Conservation (phyloP, 2,888 invertebrate species). For the Drosophila mulleri region DNA sequence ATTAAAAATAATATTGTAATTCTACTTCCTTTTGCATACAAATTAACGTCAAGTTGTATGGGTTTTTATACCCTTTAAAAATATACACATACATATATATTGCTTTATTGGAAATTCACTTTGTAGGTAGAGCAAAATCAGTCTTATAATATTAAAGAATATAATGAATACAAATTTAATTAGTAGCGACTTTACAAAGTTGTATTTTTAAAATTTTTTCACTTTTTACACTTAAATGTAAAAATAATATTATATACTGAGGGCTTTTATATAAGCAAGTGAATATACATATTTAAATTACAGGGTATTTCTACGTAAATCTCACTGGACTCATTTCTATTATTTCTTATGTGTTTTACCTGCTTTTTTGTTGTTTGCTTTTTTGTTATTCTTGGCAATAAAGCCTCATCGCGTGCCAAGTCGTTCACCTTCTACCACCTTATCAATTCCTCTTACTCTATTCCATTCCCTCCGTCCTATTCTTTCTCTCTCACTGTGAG, state of each 20-base stretch:
- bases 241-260: no score
- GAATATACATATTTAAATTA: no score
- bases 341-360: slow-evolving; percentile 10
- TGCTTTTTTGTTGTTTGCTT: slow-evolving; percentile 37
- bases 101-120: not conserved
- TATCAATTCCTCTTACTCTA: not conserved
- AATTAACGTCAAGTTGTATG: no score
- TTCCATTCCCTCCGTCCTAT: not conserved
- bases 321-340: not conserved
- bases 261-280: no score
- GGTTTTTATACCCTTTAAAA: not conserved
- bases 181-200: no score
- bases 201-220: no score
- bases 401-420: slow-evolving; percentile 58
- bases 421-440: slow-evolving; percentile 7
- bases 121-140: not conserved
- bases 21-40: not conserved
- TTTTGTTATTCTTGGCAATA: slow-evolving; percentile 62
- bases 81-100: no score
- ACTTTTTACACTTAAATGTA: no score
- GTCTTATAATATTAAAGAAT: not conserved
- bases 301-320: not conserved
- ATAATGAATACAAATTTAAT: no score
- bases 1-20: not conserved
- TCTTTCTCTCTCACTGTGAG: not conserved